A percentile compares a stretch with the other conserved stretches of the same genome.
phyloP scores from a whole-genome alignment of 2,113 vertebrate genomes.

The Chitala chitala region DNA sequence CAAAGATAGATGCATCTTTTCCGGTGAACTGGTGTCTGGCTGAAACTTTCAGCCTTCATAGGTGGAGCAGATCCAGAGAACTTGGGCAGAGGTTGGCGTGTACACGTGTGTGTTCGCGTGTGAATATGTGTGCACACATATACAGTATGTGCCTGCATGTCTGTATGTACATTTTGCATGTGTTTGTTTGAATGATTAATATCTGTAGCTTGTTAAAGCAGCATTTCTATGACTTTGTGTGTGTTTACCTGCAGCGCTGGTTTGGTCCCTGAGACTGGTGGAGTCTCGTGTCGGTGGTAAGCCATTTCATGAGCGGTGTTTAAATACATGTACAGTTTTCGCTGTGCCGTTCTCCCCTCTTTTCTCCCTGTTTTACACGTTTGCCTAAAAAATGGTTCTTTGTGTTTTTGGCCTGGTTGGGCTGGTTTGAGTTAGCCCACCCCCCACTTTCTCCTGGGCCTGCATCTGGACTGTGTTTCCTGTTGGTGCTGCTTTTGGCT shows the following conservation, averaged over 20 bases:
- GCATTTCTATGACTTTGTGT: background rate
- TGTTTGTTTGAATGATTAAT: background rate
- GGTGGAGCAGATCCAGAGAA: background rate
- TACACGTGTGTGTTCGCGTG: background rate
- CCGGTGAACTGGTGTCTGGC: background rate
- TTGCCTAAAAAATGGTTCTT: constrained; percentile 59
- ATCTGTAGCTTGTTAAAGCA: background rate
- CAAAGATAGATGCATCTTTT: constrained; percentile 6
- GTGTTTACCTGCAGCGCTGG: no score
- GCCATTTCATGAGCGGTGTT: constrained; percentile 1
- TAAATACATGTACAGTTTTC: constrained; percentile 23
- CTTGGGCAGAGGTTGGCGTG: background rate
- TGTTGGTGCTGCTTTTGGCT: constrained; percentile 48
- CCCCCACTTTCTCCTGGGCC: constrained; percentile 57
- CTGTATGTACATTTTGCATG: background rate
- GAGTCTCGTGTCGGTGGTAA: background rate
- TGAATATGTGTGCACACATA: background rate
- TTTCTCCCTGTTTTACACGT: no score
- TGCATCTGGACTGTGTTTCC: constrained; percentile 75
- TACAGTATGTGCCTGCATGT: background rate
- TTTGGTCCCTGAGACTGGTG: background rate
- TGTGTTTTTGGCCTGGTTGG: constrained; percentile 59
- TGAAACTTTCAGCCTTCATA: no score
- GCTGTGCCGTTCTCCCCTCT: background rate
- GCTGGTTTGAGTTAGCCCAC: constrained; percentile 63